Conservation (phyloP, 1,140 invertebrate species). For the Yoshiicerus persimilis region DNA sequence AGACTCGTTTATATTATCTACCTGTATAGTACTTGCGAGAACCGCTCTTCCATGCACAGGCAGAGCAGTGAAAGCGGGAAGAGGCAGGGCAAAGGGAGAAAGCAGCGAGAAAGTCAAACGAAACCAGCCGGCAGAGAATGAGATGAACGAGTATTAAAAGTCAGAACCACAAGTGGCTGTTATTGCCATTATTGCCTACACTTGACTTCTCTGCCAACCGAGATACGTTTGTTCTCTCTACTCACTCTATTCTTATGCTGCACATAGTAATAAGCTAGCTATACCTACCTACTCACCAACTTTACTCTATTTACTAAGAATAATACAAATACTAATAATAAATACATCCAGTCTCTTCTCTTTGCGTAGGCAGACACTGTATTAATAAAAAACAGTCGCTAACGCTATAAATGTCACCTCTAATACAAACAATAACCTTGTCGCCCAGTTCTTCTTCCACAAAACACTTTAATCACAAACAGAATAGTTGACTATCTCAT, state of each 20-base stretch:
- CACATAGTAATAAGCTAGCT: neutral
- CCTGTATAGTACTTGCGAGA: too few relatives aligned
- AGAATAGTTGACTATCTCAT: too few relatives aligned
- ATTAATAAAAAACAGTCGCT: too few relatives aligned
- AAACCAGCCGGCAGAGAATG: neutral
- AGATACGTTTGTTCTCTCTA: neutral
- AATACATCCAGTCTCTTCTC: too few relatives aligned
- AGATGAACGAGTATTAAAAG: conserved; percentile 1
- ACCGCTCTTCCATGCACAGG: neutral
- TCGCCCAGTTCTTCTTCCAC: too few relatives aligned
- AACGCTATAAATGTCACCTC: too few relatives aligned
- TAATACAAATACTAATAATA: too few relatives aligned
- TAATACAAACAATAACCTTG: too few relatives aligned
- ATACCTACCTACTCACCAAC: neutral
- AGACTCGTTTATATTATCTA: neutral
- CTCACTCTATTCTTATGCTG: neutral
- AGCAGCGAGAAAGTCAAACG: neutral
- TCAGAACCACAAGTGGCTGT: conserved; percentile 7
- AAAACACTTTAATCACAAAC: too few relatives aligned
- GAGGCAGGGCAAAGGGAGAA: neutral
- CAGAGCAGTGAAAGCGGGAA: neutral
- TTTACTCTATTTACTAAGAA: neutral
- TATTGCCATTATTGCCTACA: conserved; percentile 7
- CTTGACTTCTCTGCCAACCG: neutral
- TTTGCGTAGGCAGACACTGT: too few relatives aligned